These are phyloP conservation scores for Oscheius myriophilus DNA, from an alignment of 2,888 invertebrate species.

Conservation along the genomic window DNA sequence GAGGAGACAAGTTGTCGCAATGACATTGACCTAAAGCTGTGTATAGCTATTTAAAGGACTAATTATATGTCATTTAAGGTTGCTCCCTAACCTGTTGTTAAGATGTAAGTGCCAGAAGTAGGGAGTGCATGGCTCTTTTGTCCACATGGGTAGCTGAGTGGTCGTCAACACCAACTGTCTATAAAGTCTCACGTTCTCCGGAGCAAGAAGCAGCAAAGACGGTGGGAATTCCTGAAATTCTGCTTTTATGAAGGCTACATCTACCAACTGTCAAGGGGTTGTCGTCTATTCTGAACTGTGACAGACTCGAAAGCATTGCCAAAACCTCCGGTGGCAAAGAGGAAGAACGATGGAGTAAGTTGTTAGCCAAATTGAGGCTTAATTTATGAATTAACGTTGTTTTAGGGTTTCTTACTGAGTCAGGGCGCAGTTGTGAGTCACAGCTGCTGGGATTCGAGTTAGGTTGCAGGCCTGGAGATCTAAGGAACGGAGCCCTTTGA, in stretches of 20 bases:
- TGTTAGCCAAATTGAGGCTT: slow-evolving; percentile 39
- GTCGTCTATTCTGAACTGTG: slow-evolving; percentile 53
- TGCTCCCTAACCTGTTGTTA: slow-evolving; percentile 44
- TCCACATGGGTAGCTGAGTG: slow-evolving; percentile 63
- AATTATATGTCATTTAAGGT: neutral
- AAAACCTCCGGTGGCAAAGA: slow-evolving; percentile 53
- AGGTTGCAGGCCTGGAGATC: slow-evolving; percentile 61
- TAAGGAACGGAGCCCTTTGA: slow-evolving; percentile 52
- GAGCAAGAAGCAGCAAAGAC: slow-evolving; percentile 49
- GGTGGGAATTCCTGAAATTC: slow-evolving; percentile 53
- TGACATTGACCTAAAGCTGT: slow-evolving; percentile 47
- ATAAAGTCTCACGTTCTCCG: slow-evolving; percentile 47
- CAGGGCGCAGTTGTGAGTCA: slow-evolving; percentile 60
- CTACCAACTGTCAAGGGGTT: slow-evolving; percentile 50
- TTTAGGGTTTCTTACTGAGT: slow-evolving; percentile 35
- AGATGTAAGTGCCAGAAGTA: slow-evolving; percentile 64
- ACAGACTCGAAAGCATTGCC: slow-evolving; percentile 46
- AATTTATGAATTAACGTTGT: neutral
- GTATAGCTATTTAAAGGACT: neutral
- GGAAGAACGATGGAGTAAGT: slow-evolving; percentile 42
- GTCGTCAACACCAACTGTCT: slow-evolving; percentile 46
- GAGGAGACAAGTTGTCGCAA: slow-evolving; percentile 49
- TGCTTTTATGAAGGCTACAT: neutral
- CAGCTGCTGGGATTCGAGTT: slow-evolving; percentile 57
- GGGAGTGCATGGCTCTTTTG: slow-evolving; percentile 61